A percentile compares a stretch with the other conserved stretches of the same genome.
These are phyloP conservation scores for Petrocephalus microphthalmus DNA, from an alignment of 2,113 vertebrate species.

Conservation along the genomic window DNA sequence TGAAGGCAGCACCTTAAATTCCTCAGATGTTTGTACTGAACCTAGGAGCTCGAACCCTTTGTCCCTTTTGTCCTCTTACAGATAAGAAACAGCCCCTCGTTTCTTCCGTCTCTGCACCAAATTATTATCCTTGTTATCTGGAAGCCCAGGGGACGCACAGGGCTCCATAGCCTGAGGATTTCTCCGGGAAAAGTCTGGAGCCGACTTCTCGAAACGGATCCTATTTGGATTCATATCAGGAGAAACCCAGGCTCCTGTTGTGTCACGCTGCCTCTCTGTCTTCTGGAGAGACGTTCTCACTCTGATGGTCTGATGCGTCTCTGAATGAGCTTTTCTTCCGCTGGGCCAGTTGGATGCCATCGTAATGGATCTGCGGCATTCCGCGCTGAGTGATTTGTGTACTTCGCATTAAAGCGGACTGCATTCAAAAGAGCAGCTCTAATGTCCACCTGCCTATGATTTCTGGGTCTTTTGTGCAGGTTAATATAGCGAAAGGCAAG, in stretches of 20 bases:
- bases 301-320: background rate
- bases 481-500: background rate
- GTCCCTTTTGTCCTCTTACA: background rate
- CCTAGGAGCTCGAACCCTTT: background rate
- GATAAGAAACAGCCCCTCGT: background rate
- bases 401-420: background rate
- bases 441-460: background rate
- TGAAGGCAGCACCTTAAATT: background rate
- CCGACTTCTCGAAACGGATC: background rate
- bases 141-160: background rate
- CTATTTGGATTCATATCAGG: background rate
- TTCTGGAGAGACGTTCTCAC: background rate
- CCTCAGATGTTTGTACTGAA: background rate
- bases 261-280: background rate
- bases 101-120: background rate
- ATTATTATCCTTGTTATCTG: background rate
- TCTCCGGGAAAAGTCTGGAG: background rate
- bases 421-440: background rate
- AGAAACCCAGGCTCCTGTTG: background rate
- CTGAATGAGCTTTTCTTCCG: background rate
- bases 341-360: background rate
- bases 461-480: background rate
- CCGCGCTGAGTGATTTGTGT: background rate
- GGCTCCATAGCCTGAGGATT: background rate
- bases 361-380: background rate